Percentiles rank a stretch among this genome's conserved stretches.
Evolutionary conservation across 1,140 invertebrate genomes (phyloP).

Genomic region (Camponotus pennsylvanicus): DNA sequence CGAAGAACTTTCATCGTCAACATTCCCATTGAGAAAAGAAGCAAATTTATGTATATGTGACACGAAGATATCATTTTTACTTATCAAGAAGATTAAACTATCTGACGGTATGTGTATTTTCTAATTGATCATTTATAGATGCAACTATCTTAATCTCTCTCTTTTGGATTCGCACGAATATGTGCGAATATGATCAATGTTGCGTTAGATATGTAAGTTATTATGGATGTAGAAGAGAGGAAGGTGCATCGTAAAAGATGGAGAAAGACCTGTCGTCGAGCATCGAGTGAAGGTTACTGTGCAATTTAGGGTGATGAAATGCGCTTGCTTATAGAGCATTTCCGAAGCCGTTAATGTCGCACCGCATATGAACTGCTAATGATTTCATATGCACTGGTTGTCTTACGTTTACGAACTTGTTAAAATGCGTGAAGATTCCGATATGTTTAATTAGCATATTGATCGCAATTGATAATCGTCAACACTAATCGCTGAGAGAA

Average conservation of each 20-base stretch:
- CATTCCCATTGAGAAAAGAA: not conserved
- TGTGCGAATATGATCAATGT: constrained; percentile 46
- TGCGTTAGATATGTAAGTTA: constrained; percentile 57
- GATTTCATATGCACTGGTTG: constrained; percentile 39
- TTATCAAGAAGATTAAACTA: too few relatives aligned
- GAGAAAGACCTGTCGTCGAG: constrained; percentile 32
- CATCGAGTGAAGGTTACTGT: constrained; percentile 20
- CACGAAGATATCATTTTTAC: too few relatives aligned
- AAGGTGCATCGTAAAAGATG: constrained; percentile 64
- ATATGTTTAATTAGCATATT: not conserved
- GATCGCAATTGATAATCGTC: constrained; percentile 18
- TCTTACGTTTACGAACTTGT: not conserved
- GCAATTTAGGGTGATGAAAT: constrained; percentile 58
- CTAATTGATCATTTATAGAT: too few relatives aligned
- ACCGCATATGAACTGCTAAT: constrained; percentile 26
- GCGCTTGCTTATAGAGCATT: constrained; percentile 51
- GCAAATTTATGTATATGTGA: too few relatives aligned
- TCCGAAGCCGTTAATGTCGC: constrained; percentile 60
- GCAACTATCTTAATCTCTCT: too few relatives aligned
- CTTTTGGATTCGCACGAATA: not conserved
- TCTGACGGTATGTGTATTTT: too few relatives aligned
- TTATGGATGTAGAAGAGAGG: constrained; percentile 41
- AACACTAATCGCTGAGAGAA: not conserved
- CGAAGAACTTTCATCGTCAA: not conserved
- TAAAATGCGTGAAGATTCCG: not conserved